Conservation (phyloP, 2,888 invertebrate genomes). For the Punctoribates punctum region DNA sequence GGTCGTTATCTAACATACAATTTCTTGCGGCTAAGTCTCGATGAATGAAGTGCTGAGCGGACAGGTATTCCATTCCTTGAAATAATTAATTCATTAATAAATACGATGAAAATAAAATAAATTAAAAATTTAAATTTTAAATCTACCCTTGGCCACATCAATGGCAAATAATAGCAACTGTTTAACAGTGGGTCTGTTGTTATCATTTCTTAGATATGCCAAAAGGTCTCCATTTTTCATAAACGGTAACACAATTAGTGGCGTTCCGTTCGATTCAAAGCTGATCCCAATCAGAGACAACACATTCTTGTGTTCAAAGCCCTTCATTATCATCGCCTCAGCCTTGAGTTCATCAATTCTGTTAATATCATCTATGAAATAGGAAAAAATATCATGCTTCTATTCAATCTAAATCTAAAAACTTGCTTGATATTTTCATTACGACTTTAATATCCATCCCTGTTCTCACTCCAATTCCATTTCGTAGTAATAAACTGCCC, state of each 20-base stretch:
- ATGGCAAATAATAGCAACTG: conserved; percentile 56
- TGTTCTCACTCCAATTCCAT: too few species aligned
- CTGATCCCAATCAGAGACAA: conserved; percentile 57
- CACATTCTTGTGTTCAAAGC: conserved; percentile 58
- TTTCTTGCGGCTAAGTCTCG: conserved; percentile 59
- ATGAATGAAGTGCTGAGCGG: conserved; percentile 58
- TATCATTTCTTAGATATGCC: conserved; percentile 54
- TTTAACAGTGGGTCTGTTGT: conserved; percentile 55
- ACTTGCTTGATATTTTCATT: too few species aligned
- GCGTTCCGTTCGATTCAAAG: conserved; percentile 55
- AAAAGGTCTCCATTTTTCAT: conserved; percentile 59
- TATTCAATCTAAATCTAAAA: too few species aligned
- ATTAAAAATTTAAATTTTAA: neutral
- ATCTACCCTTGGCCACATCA: conserved; percentile 56
- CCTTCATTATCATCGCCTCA: conserved; percentile 59
- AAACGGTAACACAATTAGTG: conserved; percentile 58
- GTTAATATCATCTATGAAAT: too few species aligned
- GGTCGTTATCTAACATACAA: conserved; percentile 60
- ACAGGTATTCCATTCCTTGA: conserved; percentile 58
- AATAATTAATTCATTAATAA: too few species aligned
- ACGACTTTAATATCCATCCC: too few species aligned
- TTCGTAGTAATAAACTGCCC: too few species aligned
- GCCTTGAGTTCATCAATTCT: too few species aligned
- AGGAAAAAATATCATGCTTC: too few species aligned
- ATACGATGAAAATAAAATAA: neutral